Percentiles rank a stretch among this genome's conserved stretches.
Conservation (phyloP, 2,113 vertebrate genomes). For the Bubo scandiacus region DNA sequence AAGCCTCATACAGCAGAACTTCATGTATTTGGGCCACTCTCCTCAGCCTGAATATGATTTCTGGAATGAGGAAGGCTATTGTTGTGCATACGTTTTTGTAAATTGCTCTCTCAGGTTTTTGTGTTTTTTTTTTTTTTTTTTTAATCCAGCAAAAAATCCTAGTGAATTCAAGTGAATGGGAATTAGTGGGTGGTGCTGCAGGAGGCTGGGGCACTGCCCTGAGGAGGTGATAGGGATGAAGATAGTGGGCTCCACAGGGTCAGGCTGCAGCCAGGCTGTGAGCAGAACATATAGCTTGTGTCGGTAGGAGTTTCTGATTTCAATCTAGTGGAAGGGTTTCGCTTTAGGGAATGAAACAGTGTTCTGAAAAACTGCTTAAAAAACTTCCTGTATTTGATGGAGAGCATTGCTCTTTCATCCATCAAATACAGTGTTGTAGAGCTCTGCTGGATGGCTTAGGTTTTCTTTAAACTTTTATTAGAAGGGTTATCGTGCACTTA, state of each 20-base stretch:
- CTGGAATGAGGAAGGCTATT: not conserved
- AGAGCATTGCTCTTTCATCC: not conserved
- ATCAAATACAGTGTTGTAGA: not conserved
- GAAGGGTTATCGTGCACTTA: not conserved
- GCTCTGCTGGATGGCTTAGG: not conserved
- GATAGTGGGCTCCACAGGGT: rapidly evolving
- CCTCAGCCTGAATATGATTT: not conserved
- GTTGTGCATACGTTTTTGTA: not conserved
- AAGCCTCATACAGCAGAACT: not conserved
- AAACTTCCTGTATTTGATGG: not conserved
- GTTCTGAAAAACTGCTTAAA: not conserved
- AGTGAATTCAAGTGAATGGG: not conserved
- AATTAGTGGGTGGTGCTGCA: not conserved
- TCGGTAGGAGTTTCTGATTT: not conserved
- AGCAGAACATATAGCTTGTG: not conserved
- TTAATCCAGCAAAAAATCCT: not conserved
- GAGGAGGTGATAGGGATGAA: not conserved
- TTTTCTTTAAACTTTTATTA: not conserved
- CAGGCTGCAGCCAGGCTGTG: not conserved
- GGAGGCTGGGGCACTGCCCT: not conserved
- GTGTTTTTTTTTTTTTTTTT: not conserved
- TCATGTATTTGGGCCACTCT: not conserved
- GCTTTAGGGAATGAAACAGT: not conserved
- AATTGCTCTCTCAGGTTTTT: not conserved
- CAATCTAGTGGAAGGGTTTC: not conserved